Base-by-base conservation (phyloP, 1,140 invertebrate genomes). In the Drosophila aff. region DNA sequence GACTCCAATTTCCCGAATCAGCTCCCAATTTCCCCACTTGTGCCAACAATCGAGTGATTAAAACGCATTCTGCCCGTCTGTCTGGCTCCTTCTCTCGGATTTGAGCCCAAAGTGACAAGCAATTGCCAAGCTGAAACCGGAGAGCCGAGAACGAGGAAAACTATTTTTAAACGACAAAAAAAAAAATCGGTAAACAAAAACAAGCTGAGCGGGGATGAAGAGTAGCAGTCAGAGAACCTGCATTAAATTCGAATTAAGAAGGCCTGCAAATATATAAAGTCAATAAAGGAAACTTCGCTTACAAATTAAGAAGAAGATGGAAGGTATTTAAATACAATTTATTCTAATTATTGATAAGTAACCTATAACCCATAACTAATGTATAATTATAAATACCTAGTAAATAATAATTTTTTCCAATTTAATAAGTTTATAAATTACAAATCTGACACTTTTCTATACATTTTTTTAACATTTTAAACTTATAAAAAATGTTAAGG, bases 11-110 rank as follows among this genome's bases (percentile, higher is more conserved):
- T 49, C 63, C 44, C 58, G 33, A 23, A 46, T 60, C 18, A n/a
- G 62, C 55, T 23, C 57, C 4, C 36, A 40, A 31, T 43, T 61
- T 43, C 55, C 28, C 6, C 62, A 21, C 62, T 64, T 31, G 18
- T 18, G 58, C 16, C 40, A 66, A 66, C 63, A 66, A 66, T 63
- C 40, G 59, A 23, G 64, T 67, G 64, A 64, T 67, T 67, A 67
- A 67, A 64, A 64, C 59, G 64, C 64, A 64, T 38, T 64, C 23
- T 64, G 43, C 4, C 40, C 11, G 31, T 31, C 31, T 31, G 58
- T 36, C 63, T 44, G 40, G 11, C 28, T 18, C 10, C 28, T 18
- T 33, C 23, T 9, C 31, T 28, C 21, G 21, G 28, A 18, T 23
- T 61, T 33, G 21, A 33, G 63, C 38, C 62, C 55, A 62, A 62